phyloP scores from a whole-genome alignment of 1,140 invertebrate species.

The Druon quercuslanigerum region DNA sequence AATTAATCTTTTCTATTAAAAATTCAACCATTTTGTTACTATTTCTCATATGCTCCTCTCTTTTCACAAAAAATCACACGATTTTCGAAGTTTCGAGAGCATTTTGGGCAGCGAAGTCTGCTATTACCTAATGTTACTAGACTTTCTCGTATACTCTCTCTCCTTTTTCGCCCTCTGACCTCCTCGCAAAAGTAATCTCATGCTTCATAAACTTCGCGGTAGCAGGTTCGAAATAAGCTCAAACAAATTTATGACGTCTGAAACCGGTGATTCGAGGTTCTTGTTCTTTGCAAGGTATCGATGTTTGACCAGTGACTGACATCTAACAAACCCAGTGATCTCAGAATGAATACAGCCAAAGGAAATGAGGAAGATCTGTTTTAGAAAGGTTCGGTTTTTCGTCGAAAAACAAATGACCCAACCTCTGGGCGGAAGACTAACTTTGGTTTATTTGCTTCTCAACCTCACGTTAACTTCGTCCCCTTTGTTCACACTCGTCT shows the following conservation, averaged over 20 bases:
- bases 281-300: constrained; percentile 2
- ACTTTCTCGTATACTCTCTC: constrained; percentile 9
- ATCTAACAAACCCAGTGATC: constrained; percentile 18
- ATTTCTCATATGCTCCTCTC: too few species aligned
- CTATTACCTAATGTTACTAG: neutral
- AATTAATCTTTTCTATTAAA: too few species aligned
- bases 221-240: constrained; percentile 52
- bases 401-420: constrained; percentile 20
- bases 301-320: constrained; percentile 24
- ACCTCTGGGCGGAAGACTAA: neutral
- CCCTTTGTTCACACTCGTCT: constrained; percentile 22
- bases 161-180: constrained; percentile 42
- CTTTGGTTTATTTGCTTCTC: neutral
- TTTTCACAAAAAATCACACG: too few species aligned
- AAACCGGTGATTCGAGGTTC: constrained; percentile 50
- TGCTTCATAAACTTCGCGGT: constrained; percentile 56
- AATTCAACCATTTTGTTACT: too few species aligned
- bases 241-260: constrained; percentile 57
- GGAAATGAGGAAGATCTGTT: constrained; percentile 23
- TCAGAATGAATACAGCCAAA: constrained; percentile 1
- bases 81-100: too few species aligned
- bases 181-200: constrained; percentile 59
- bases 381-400: constrained; percentile 16
- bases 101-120: too few species aligned
- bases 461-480: constrained; percentile 8